phyloP scores from a whole-genome alignment of 2,113 vertebrate genomes.

The Neotragus moschatus region DNA sequence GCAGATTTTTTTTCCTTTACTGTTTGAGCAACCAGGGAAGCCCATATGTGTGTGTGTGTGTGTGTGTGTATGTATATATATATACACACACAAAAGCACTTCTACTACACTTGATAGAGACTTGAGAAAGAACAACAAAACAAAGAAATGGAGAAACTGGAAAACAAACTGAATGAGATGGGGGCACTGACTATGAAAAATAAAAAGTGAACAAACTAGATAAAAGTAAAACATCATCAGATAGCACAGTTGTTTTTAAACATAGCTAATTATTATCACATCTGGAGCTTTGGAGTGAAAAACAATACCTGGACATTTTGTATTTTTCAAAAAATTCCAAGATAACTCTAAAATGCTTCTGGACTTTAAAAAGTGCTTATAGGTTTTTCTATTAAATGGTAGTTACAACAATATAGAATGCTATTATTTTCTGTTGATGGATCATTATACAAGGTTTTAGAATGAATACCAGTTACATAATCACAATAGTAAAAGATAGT shows the following conservation, averaged over 20 bases:
- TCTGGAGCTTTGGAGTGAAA: not conserved
- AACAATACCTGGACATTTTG: not conserved
- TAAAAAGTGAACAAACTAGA: not conserved
- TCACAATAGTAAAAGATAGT: not conserved
- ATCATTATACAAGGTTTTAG: not conserved
- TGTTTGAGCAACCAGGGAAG: not conserved
- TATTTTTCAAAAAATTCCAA: not conserved
- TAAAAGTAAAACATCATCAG: not conserved
- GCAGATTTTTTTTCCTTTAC: not conserved
- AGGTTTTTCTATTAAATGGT: not conserved
- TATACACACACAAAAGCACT: not conserved
- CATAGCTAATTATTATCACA: not conserved
- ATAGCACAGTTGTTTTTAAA: not conserved
- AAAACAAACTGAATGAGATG: not conserved
- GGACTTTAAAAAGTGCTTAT: not conserved
- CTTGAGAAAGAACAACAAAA: not conserved
- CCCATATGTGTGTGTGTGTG: not conserved
- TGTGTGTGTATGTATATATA: not conserved
- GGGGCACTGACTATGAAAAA: not conserved
- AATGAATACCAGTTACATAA: not conserved
- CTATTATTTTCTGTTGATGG: not conserved
- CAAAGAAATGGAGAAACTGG: not conserved
- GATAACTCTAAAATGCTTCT: not conserved
- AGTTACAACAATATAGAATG: not conserved
- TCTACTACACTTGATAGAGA: not conserved